Evolutionary conservation across 2,113 vertebrate genomes (phyloP), one percentile per base, ranked within the genome.

Genomic region (Forbesichthys agassizii): DNA sequence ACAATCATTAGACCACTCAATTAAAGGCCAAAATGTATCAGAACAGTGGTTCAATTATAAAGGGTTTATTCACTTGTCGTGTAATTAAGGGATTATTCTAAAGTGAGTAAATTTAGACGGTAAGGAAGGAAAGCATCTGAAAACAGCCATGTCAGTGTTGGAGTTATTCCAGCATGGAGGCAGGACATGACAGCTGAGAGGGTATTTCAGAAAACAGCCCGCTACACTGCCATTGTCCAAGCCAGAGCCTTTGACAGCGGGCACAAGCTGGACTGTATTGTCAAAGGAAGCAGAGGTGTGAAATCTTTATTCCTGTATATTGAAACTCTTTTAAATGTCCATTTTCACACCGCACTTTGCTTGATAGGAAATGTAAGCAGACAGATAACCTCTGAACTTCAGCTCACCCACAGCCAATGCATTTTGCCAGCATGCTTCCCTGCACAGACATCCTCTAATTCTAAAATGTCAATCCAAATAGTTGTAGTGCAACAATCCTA

Each of bases 361-460:
- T 69, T 65, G 60, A 55, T 72, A 70, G 53, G 69, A 74, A 46
- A 73, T 65, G 69, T 70, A 69, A 67, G 66, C 58, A 79, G 77
- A 75, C 66, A 11, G 60, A 67, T 76, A 73, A 80, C 66, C 66
- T 75, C 84, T 94, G 94, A 94, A 94, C 90, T 90, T 93, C 95
- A 93, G 92, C 93, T 94, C 93, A 94, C 92, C 93, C 92, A 92
- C 94, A 96, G 95, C 95, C 95, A 94, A 85, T 92, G 88, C 92
- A 88, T 88, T 90, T 70, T 92, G 94, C 93, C 92, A 95, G 92
- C 96, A 95, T 95, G 95, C 94, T 90, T 90, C 89, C 93, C 82
- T 75, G 89, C 84, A 87, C 86, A 64, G 73, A 85, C 48, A 85
- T 42, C 85, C 48, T 64, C 49, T 61, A 75, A 72, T 86, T 77